Conservation (phyloP, 2,888 invertebrate species). For the Heliconius charithonia region DNA sequence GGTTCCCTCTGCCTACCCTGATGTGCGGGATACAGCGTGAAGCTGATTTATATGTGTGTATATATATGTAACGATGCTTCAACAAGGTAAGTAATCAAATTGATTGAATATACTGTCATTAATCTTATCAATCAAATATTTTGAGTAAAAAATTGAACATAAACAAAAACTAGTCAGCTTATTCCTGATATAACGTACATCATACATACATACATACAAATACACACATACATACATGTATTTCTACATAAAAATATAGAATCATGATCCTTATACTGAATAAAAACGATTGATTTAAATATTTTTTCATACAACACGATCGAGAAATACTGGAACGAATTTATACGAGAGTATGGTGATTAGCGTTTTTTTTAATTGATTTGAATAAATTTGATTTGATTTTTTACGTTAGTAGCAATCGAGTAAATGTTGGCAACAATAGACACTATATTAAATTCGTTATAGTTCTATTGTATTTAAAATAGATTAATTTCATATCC, state of each 20-base stretch:
- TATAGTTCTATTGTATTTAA: slow-evolving; percentile 18
- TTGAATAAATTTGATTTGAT: slow-evolving; percentile 23
- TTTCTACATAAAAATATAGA: no score
- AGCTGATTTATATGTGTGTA: no score
- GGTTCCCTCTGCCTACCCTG: no score
- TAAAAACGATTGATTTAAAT: slow-evolving; percentile 14
- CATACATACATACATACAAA: neutral
- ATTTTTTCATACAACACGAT: slow-evolving; percentile 30
- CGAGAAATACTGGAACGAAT: slow-evolving; percentile 40
- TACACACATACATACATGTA: neutral
- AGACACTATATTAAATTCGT: slow-evolving; percentile 13
- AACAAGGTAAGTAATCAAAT: neutral
- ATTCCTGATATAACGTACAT: neutral
- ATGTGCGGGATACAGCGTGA: no score
- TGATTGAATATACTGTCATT: neutral
- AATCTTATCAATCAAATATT: slow-evolving; percentile 3
- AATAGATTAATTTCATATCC: slow-evolving; percentile 5
- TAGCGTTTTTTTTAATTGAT: slow-evolving; percentile 40
- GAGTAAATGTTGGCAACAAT: neutral
- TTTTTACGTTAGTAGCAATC: slow-evolving; percentile 5
- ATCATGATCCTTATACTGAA: slow-evolving; percentile 1
- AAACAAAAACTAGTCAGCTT: neutral
- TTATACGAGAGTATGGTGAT: slow-evolving; percentile 32
- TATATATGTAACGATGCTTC: neutral
- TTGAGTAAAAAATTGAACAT: neutral